These are phyloP conservation scores for Drosophila emarginata DNA, from an alignment of 2,888 invertebrate species.

Conservation along the genomic window DNA sequence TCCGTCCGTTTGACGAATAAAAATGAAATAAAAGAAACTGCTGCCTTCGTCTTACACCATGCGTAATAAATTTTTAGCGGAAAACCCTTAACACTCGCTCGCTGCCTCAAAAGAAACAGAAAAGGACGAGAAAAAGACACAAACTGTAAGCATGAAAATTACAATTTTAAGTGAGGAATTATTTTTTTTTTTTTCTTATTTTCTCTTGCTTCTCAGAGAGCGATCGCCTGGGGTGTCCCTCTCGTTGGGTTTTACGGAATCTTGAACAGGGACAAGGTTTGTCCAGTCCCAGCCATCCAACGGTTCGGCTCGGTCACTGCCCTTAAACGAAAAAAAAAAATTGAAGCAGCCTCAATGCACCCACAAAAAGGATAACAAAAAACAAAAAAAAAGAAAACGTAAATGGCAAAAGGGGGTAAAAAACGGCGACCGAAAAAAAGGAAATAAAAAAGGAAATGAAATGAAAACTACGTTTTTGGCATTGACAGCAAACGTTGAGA, in stretches of 20 bases:
- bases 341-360: background rate
- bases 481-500: constrained; percentile 14
- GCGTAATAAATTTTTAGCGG: constrained; percentile 38
- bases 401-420: too few species aligned
- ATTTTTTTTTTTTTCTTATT: constrained; percentile 21
- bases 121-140: constrained; percentile 36
- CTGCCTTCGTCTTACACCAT: constrained; percentile 33
- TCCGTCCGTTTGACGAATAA: constrained; percentile 3
- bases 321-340: background rate
- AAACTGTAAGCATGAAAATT: constrained; percentile 51
- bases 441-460: constrained; percentile 1
- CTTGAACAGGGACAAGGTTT: constrained; percentile 3
- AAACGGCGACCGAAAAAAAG: background rate
- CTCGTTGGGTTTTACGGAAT: constrained; percentile 3
- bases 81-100: constrained; percentile 16
- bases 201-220: background rate
- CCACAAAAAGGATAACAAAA: constrained; percentile 31
- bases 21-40: constrained; percentile 53
- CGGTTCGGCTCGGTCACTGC: background rate
- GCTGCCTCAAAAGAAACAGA: background rate
- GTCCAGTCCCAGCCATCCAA: background rate
- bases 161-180: constrained; percentile 55
- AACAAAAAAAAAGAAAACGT: background rate
- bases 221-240: background rate
- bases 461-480: constrained; percentile 17